A percentile compares a stretch with the other conserved stretches of the same genome.
These are phyloP conservation scores for Meloidogyne chitwoodi DNA, from an alignment of 1,140 invertebrate species.

Conservation along the genomic window DNA sequence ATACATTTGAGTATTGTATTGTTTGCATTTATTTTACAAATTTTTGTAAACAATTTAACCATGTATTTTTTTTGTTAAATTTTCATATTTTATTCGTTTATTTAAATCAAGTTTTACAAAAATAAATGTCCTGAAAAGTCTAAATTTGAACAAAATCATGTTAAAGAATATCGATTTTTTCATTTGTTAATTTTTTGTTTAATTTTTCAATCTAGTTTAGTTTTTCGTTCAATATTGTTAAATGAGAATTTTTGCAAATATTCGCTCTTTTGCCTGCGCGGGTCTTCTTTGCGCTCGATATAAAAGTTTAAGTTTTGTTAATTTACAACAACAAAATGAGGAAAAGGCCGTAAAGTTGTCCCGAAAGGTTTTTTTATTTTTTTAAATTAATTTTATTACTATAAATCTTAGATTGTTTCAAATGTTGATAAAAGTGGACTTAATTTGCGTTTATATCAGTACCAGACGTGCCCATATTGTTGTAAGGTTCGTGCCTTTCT, in stretches of 20 bases:
- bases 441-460: slow-evolving; percentile 85
- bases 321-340: background rate
- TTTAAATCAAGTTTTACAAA: background rate
- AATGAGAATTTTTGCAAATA: background rate
- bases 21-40: background rate
- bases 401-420: slow-evolving; percentile 20
- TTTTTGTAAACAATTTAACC: background rate
- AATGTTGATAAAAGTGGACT: slow-evolving; percentile 70
- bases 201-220: background rate
- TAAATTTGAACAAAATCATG: background rate
- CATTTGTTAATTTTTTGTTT: no score
- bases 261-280: background rate
- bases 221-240: background rate
- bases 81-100: background rate
- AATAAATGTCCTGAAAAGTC: background rate
- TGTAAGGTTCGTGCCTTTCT: slow-evolving; percentile 90
- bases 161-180: no score
- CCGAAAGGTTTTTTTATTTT: background rate
- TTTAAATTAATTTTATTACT: background rate
- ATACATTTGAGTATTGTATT: no score
- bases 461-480: slow-evolving; percentile 95
- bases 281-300: background rate
- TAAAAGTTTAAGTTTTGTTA: background rate
- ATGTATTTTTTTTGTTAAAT: background rate
- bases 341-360: background rate